Evolutionary conservation across 2,888 invertebrate genomes (phyloP), one percentile per base, ranked within the genome.

Genomic region (Agrochola lota): DNA sequence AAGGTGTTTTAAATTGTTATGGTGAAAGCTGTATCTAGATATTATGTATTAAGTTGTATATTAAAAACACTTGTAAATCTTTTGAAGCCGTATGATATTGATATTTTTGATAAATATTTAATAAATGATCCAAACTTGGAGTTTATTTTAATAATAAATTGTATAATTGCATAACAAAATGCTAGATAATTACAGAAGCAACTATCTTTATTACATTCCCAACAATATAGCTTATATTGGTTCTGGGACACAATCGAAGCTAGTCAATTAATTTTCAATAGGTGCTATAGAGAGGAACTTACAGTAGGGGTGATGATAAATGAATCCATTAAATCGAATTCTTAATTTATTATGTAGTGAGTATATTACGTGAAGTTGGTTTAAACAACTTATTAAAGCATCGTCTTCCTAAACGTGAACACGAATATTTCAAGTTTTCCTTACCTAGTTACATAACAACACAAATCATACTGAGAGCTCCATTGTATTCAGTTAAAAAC

Each of bases 401-500:
- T 52, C 49, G 49, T 8, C 23, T 23, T 30, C 6, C 30, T 35
- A n/a, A 35, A n/a, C 7, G 3, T 74, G 20, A 23, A 26, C 9
- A 43, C 30, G 9, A 52, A 4, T 9, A 62, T 35, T 35, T 71
- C 20, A 23, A 68, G 62, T 46, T 30, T 64, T 11, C 23, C 26
- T 59, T 52, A 15, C 57, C 20, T 40, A 35, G 20, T n/a, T 57
- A 40, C 40, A 60, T 43, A 35, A 15, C 20, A 63, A 26, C 69
- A 69, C 55, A 57, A 62, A 35, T 49, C 66, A 46, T 63, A 46
- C 66, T 62, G 55, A 84, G 60, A 62, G 69, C 35, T 62, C 70
- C 74, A 67, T 83, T 80, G 74, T 74, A 69, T 66, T 72, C 85
- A 35, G 71, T 75, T 69, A 84, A 74, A 82, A 80, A 75, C 26